phyloP scores from a whole-genome alignment of 92 coral and sea anemone genomes.

The Montipora capitata region DNA sequence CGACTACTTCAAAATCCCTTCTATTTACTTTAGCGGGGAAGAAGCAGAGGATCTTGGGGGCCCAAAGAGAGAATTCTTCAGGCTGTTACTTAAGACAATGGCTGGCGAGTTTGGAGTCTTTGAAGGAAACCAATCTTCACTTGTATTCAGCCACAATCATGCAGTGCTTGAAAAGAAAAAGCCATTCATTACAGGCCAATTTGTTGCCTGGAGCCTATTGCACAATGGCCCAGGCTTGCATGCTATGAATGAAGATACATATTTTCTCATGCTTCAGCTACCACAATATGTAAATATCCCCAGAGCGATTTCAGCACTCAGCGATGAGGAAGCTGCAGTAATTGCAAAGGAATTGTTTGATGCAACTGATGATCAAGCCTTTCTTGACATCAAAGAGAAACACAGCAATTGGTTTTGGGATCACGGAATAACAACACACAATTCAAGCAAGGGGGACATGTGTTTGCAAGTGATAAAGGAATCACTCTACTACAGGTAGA shows the following conservation, averaged over 20 bases:
- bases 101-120: not conserved
- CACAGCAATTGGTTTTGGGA: constrained; percentile 42
- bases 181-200: not conserved
- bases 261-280: constrained; percentile 50
- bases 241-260: constrained; percentile 43
- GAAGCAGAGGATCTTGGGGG: not conserved
- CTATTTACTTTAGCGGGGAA: not conserved
- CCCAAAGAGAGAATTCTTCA: not conserved
- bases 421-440: constrained; percentile 53
- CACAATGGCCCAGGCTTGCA: not conserved
- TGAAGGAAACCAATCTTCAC: not conserved
- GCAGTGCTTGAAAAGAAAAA: too few species aligned
- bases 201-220: not conserved
- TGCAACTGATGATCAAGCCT: constrained; percentile 40
- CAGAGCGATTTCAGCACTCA: constrained; percentile 22
- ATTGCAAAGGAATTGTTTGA: constrained; percentile 49
- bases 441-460: constrained; percentile 34
- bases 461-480: constrained; percentile 51
- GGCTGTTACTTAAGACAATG: not conserved
- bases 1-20: constrained; percentile 36
- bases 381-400: constrained; percentile 35
- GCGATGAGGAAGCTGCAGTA: constrained; percentile 41
- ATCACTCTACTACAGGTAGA: constrained; percentile 53
- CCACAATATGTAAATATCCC: constrained; percentile 33
- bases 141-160: not conserved